Base-by-base conservation (phyloP, 2,888 invertebrate species). In the Unio pictorum region DNA sequence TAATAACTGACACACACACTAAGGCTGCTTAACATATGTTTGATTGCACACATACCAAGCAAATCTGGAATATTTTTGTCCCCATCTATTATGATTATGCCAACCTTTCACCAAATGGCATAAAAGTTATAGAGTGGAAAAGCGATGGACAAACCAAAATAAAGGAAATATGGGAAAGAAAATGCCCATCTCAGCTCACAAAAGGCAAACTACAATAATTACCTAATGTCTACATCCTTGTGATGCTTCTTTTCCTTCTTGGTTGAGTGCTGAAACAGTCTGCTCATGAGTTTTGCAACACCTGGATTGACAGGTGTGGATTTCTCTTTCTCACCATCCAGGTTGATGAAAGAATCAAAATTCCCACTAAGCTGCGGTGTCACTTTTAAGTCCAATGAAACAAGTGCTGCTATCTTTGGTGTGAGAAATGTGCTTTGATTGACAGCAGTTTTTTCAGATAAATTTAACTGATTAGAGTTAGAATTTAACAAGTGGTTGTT, bases 181-280 rank as follows among this genome's bases (percentile, higher is more conserved):
- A 45, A 45, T 45, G 11, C 45, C 45, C 45, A 45, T 11, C 8
- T 11, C 45, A 11, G 0, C 15, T 54, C n/a, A 67, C 18, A 62
- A n/a, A 20, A 59, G 28, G 30, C 54, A 18, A 11, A 55, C 54
- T 30, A 69, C 54, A 58, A 70, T 55, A 78, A 90, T 89, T 89
- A 93, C 93, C 90, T 93, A 81, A 93, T 89, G 86, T 93, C 91
- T 77, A 93, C 90, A 71, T 86, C 82, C 64, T 76, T 79, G 8
- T 72, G 57, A 66, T 76, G 73, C 55, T 78, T 79, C 59, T 71
- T 76, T 59, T 74, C 73, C 66, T 73, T 81, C 69, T 81, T 82
- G 60, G 92, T 91, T 0, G 93, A 91, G 81, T 95, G 95, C 84
- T 93, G 93, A 57, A 93, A 91, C 86, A 95, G 94, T 75, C 95